Base-by-base conservation (phyloP, 2,797 vertebrate genomes). In the Ctenosaura bakeri region DNA sequence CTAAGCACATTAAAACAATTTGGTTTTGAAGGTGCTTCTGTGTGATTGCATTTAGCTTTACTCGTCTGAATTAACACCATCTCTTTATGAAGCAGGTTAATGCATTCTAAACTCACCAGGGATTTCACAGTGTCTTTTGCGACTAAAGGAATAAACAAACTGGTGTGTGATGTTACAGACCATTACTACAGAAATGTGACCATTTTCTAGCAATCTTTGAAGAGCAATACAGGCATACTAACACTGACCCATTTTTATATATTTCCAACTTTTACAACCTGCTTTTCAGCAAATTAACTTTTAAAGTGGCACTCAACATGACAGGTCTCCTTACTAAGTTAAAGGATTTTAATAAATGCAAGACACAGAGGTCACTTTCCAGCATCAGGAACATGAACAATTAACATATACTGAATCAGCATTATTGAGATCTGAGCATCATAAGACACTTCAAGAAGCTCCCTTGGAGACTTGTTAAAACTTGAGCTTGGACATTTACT, bases 401-500 rank as follows among this genome's bases (percentile, higher is more conserved):
- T 89, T 86, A 77, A 56, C 78, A 89, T 66, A 88, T 16, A 52
- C 66, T 77, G 69, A 82, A 77, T 89, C 90, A 86, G 87, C n/a
- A 91, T 82, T 81, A 89, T 86, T 10, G n/a, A 85, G 82, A 91
- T 35, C 74, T 32, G 52, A 85, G 54, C 9, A 50, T 62, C 66
- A 32, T 91, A 90, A 90, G 71, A 83, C 42, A 86, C 24, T 87
- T 66, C 54, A 83, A 90, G 26, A 32, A 69, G n/a, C 29, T 87
- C 80, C 66, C 80, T 90, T 76, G 56, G 85, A 90, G 79, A 90
- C 73, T 87, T 78, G 81, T 87, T 90, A 87, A 90, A 90, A 77
- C 59, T 46, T 89, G 81, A 87, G 59, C 69, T 24, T 83, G 42
- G 71, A 90, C 76, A 46, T 42, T 80, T 13, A 46, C 16, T 78